These are phyloP conservation scores for Manis javanica DNA, from an alignment of 2,797 vertebrate species.

Conservation along the genomic window DNA sequence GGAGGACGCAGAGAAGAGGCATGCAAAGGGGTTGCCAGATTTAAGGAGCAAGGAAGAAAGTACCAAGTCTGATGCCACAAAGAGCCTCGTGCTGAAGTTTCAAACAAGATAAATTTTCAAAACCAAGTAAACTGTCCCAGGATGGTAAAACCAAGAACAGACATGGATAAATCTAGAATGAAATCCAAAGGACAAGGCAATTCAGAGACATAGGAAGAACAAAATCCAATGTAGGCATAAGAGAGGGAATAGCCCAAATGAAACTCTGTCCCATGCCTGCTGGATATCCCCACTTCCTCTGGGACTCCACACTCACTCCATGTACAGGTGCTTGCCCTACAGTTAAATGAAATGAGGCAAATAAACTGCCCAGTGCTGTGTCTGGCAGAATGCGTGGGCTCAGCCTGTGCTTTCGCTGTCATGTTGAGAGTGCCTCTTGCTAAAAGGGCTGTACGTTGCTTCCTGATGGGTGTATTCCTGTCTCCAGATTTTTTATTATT, in stretches of 20 bases:
- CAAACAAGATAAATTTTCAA: background rate
- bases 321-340: background rate
- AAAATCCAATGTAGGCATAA: background rate
- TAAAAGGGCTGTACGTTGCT: background rate
- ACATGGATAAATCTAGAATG: background rate
- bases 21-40: background rate
- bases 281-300: background rate
- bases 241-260: background rate
- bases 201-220: background rate
- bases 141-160: background rate
- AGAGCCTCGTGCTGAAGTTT: background rate
- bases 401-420: background rate
- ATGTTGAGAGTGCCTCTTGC: background rate
- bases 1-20: background rate
- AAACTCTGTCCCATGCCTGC: background rate
- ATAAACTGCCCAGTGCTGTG: rapidly evolving
- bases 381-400: too few relatives aligned
- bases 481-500: background rate
- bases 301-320: rapidly evolving
- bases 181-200: background rate
- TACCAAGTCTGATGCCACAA: background rate
- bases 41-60: background rate
- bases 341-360: background rate
- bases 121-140: background rate
- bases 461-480: background rate